A percentile compares a stretch with the other conserved stretches of the same genome.
Conservation (phyloP, 2,113 vertebrate species). For the Nothobranchius furzeri region DNA sequence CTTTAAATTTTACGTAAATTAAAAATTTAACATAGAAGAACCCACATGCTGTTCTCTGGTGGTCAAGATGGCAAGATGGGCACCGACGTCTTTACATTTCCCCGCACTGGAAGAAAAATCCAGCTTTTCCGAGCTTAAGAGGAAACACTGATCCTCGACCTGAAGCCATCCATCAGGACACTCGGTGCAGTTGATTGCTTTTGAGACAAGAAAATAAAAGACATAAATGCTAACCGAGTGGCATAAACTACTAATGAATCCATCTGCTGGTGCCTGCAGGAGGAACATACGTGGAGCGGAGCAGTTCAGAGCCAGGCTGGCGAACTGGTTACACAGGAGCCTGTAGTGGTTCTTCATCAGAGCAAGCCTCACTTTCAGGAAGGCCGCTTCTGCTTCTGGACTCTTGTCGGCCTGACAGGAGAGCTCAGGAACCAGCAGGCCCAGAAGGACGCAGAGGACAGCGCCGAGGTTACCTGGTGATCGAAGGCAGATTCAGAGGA, state of each 20-base stretch:
- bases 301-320: conserved; percentile 5
- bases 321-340: conserved; percentile 10
- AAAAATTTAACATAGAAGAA: background rate
- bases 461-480: conserved; percentile 13
- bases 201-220: background rate
- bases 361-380: conserved; percentile 13
- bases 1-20: too few species aligned
- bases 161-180: conserved; percentile 30
- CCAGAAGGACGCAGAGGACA: conserved; percentile 20
- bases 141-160: conserved; percentile 24
- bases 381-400: background rate
- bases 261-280: conserved; percentile 4
- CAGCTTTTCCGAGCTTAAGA: background rate
- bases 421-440: conserved; percentile 25
- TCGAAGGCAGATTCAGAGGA: background rate
- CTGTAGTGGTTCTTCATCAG: conserved; percentile 14
- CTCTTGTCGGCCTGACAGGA: background rate
- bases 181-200: conserved; percentile 2
- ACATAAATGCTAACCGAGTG: background rate
- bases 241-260: background rate
- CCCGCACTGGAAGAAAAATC: background rate
- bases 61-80: conserved; percentile 35
- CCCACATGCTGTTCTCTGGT: conserved; percentile 32
- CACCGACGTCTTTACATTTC: background rate
- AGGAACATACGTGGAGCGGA: conserved; percentile 26